Evolutionary conservation across 37 sponge, comb jelly and placozoan genomes (phyloP).

Genomic region (Cladorhizidae sp.): DNA sequence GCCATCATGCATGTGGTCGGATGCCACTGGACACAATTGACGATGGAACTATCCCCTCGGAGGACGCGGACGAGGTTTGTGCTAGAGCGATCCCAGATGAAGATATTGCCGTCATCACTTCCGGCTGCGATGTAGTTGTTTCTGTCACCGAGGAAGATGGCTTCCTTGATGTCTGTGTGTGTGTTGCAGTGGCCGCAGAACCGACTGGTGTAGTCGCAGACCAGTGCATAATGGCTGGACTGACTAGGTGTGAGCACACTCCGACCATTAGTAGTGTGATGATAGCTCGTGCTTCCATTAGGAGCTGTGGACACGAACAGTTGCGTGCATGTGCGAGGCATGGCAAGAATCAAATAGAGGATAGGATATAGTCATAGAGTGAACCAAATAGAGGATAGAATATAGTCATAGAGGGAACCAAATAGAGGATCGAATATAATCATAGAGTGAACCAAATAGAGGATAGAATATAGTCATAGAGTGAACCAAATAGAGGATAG

Average conservation of each 20-base stretch:
- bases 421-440: no score
- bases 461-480: no score
- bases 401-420: no score
- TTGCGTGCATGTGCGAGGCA: not conserved
- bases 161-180: conserved; percentile 98
- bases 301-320: not conserved
- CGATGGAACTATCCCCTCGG: conserved; percentile 78
- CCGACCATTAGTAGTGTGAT: conserved; percentile 15
- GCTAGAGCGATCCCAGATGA: conserved; percentile 88
- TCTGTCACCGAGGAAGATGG: conserved; percentile 85
- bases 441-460: no score
- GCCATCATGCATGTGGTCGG: conserved; percentile 68
- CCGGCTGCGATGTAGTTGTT: conserved; percentile 91
- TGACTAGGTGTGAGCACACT: conserved; percentile 28
- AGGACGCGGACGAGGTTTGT: conserved; percentile 70
- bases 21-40: conserved; percentile 93
- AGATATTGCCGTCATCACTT: conserved; percentile 92
- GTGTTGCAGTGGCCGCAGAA: conserved; percentile 91
- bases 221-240: not conserved
- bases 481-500: no score
- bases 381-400: no score
- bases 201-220: conserved; percentile 70
- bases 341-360: no score
- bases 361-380: no score
- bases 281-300: conserved; percentile 18